Evolutionary conservation across 2,113 vertebrate genomes (phyloP), one percentile per base, ranked within the genome.

Genomic region (Rhynchopsitta pachyrhyncha): DNA sequence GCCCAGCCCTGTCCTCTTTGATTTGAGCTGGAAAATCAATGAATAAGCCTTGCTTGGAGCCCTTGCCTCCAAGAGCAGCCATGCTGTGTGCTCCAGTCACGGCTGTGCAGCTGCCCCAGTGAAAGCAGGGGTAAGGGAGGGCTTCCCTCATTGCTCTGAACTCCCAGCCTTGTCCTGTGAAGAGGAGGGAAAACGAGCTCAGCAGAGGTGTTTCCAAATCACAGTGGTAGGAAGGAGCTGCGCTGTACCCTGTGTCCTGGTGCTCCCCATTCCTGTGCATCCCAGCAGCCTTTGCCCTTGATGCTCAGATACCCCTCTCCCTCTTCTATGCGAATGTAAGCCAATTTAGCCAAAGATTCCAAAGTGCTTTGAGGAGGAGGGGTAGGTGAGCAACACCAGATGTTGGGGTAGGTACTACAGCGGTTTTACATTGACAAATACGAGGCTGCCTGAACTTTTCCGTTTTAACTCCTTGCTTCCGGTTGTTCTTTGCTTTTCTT

Each of bases 91-190:
- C 33, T 84, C 7, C 49, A 13, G 20, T 74, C 23, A 3, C 0
- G 1, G 35, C 35, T 0, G 0, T 29, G 39, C 39, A 78, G 39
- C 76, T 4, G 8, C 2, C 3, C 27, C 22, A 9, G 5, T 6
- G 7, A 59, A 50, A 88, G 25, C 49, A 80, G 52, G 80, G 62
- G 29, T 9, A 42, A 74, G 41, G 24, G 22, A 35, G 13, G 18
- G 22, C 16, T 94, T 76, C 41, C 29, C 24, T 84, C 53, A 55
- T 35, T 85, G 37, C 42, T 23, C 52, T 2, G 7, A 33, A 4
- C 46, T 81, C 60, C 13, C 62, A 81, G 42, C 25, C 29, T 55
- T 74, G 33, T 78, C 52, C 69, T 39, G 44, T 18, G 33, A 57
- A 9, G 15, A 13, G 29, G 6, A 53, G 13, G 44, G 33, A 77